These are phyloP conservation scores for Drosophila kambysellisi DNA, from an alignment of 2,888 invertebrate species.

Conservation along the genomic window DNA sequence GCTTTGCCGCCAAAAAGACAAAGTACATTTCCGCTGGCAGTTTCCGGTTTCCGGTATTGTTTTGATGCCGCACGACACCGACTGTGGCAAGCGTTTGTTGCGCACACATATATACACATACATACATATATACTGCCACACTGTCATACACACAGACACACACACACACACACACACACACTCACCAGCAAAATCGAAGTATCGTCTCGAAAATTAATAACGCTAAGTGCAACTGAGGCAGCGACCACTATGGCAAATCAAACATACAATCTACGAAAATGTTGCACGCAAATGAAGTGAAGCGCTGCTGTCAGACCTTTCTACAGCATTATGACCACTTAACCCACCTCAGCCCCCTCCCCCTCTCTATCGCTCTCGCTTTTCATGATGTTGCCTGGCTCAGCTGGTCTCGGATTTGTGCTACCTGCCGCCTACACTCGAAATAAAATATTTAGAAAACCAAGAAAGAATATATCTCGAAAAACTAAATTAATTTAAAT, in stretches of 20 bases:
- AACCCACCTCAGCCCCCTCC: background rate
- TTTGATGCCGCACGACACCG: slow-evolving; percentile 54
- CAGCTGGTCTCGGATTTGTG: slow-evolving; percentile 4
- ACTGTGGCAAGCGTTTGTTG: slow-evolving; percentile 15
- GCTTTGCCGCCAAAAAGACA: slow-evolving; percentile 78
- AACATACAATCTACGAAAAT: slow-evolving; percentile 45
- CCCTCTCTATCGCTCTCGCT: too few relatives aligned
- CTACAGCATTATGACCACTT: slow-evolving; percentile 43
- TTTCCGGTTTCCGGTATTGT: slow-evolving; percentile 79
- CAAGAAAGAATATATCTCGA: background rate
- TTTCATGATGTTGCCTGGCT: slow-evolving; percentile 3
- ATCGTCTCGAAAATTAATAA: slow-evolving; percentile 65
- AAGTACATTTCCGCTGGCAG: slow-evolving; percentile 80
- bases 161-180: background rate
- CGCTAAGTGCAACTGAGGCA: slow-evolving; percentile 60
- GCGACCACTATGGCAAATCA: slow-evolving; percentile 55
- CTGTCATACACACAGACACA: slow-evolving; percentile 1
- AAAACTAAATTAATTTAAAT: background rate
- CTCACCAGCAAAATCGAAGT: slow-evolving; percentile 42
- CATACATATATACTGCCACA: slow-evolving; percentile 1
- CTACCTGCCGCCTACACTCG: background rate
- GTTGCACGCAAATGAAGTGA: slow-evolving; percentile 49
- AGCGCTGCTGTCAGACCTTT: slow-evolving; percentile 23
- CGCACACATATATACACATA: slow-evolving; percentile 5
- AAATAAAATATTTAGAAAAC: background rate